Percentiles rank a stretch among this genome's conserved stretches.
Evolutionary conservation across 2,888 invertebrate species (phyloP).

Genomic region (Callyntrura guangdongensis): DNA sequence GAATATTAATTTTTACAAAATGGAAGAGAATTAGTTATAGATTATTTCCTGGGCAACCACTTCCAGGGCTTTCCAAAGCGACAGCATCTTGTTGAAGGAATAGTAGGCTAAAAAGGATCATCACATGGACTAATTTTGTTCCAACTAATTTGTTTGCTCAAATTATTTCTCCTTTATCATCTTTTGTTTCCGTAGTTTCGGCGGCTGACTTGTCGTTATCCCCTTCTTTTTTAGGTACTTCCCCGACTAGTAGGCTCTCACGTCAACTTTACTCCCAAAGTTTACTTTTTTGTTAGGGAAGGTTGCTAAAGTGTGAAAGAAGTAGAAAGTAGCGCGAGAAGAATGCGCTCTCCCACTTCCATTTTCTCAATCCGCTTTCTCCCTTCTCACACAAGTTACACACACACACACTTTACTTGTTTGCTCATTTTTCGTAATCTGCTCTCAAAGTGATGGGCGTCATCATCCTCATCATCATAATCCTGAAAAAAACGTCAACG

Average conservation of each 20-base stretch:
- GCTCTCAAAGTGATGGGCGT: slow-evolving; percentile 42
- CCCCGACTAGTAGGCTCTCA: not conserved
- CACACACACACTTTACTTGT: not conserved
- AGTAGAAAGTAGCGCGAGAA: not conserved
- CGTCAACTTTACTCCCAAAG: not conserved
- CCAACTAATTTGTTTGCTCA: not conserved
- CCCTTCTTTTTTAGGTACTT: not conserved
- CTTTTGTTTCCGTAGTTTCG: slow-evolving; percentile 17
- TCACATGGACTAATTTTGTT: not conserved
- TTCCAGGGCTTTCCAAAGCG: not conserved
- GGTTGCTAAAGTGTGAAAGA: not conserved
- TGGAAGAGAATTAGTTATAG: slow-evolving; percentile 10
- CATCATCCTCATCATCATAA: slow-evolving; percentile 3
- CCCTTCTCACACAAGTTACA: not conserved
- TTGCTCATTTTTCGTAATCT: not conserved
- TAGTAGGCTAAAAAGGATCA: not conserved
- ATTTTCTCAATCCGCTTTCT: not conserved
- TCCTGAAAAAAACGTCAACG: not conserved
- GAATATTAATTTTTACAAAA: slow-evolving; percentile 31
- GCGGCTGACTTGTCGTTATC: slow-evolving; percentile 16
- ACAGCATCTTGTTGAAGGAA: not conserved
- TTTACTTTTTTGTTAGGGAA: not conserved
- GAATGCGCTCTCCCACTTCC: not conserved
- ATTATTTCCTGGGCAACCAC: not conserved
- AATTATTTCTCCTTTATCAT: slow-evolving; percentile 17